A percentile compares a stretch with the other conserved stretches of the same genome.
These are phyloP conservation scores for Epinotia demarniana DNA, from an alignment of 2,888 invertebrate species.

Conservation along the genomic window DNA sequence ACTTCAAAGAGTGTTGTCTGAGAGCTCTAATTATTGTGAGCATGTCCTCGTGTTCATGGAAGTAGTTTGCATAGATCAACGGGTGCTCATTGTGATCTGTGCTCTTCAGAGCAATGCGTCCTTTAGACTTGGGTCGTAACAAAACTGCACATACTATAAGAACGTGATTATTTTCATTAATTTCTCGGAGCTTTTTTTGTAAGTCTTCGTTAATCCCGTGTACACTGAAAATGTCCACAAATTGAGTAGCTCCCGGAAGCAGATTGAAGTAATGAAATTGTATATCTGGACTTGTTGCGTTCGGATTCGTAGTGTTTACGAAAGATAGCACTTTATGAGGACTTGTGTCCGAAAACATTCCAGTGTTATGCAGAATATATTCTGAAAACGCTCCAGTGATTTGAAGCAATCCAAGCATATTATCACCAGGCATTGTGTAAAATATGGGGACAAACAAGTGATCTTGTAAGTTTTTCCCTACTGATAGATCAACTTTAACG, in stretches of 20 bases:
- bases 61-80: conserved; percentile 84
- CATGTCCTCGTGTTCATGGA: conserved; percentile 83
- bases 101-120: conserved; percentile 87
- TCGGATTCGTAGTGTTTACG: conserved; percentile 63
- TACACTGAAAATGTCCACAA: conserved; percentile 58
- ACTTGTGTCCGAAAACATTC: conserved; percentile 73
- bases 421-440: conserved; percentile 62
- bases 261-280: conserved; percentile 64
- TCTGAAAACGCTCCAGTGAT: conserved; percentile 64
- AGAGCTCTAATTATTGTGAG: conserved; percentile 59
- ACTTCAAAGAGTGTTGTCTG: conserved; percentile 56
- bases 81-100: conserved; percentile 86
- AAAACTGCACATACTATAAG: conserved; percentile 84
- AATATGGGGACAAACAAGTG: conserved; percentile 74
- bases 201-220: conserved; percentile 62
- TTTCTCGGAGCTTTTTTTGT: conserved; percentile 54
- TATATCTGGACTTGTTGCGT: conserved; percentile 62
- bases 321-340: conserved; percentile 68
- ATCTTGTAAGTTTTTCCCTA: conserved; percentile 82
- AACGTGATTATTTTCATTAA: conserved; percentile 61
- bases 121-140: conserved; percentile 88
- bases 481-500: conserved; percentile 73
- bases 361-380: conserved; percentile 79
- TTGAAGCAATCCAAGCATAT: conserved; percentile 55
- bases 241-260: conserved; percentile 58